These are phyloP conservation scores for Crocidura indochinensis DNA, from an alignment of 2,797 vertebrate genomes.

Conservation along the genomic window DNA sequence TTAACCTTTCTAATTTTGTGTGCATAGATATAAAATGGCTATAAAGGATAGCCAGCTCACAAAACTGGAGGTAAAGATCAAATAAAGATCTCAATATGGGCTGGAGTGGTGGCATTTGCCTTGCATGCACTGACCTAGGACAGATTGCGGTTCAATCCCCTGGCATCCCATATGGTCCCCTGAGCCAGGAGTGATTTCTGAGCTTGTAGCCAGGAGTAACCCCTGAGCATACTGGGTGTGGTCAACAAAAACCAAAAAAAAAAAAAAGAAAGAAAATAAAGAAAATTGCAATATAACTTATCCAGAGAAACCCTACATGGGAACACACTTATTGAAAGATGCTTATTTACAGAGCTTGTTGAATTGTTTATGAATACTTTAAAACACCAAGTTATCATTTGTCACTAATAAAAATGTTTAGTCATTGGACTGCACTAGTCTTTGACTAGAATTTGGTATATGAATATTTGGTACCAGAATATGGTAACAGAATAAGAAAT, in stretches of 20 bases:
- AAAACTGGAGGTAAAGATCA: conserved; percentile 4
- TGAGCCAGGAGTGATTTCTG: too few relatives aligned
- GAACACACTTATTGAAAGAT: background rate
- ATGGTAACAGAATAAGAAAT: conserved; percentile 21
- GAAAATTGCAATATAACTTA: background rate
- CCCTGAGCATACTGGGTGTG: too few relatives aligned
- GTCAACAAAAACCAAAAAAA: too few relatives aligned
- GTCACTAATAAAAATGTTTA: conserved; percentile 42
- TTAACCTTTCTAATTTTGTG: background rate
- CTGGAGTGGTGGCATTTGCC: too few relatives aligned
- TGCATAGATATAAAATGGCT: background rate
- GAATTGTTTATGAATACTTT: conserved; percentile 20
- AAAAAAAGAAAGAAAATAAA: too few relatives aligned
- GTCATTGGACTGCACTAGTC: background rate
- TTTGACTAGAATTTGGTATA: conserved; percentile 29
- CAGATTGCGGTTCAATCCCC: too few relatives aligned
- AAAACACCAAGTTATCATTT: background rate
- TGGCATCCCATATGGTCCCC: too few relatives aligned
- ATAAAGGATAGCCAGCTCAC: background rate
- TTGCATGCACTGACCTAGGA: too few relatives aligned
- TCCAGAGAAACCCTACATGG: background rate
- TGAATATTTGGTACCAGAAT: too few relatives aligned
- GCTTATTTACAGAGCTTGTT: background rate
- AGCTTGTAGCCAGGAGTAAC: too few relatives aligned
- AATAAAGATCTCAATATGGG: background rate